Base-by-base conservation (phyloP, 92 coral and sea anemone genomes). In the Porites divaricata region DNA sequence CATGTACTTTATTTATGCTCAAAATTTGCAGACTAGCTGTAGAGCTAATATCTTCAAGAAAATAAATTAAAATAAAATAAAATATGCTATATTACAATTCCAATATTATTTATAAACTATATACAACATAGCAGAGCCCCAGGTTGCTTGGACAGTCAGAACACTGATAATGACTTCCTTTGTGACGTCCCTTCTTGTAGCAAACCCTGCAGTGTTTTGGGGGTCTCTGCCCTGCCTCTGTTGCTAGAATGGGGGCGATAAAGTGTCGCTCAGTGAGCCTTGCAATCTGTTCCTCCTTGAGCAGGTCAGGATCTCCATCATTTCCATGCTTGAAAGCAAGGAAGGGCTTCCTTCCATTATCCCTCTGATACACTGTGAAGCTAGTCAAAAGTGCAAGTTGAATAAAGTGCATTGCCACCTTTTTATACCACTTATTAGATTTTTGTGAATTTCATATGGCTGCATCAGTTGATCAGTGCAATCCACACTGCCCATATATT, bases 231-330 rank as follows among this genome's bases (percentile, higher is more conserved):
- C 76, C 75, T 49, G 56, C 41, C 53, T 72, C 87, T 72, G 87
- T 83, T 23, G 76, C 58, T 23, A 77, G 88, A 13, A 85, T 75
- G 16, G 28, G 83, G 45, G 76, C 74, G 49, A 85, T 77, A 28
- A 80, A 80, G 41, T 85, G 88, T 76, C 83, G 50, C 66, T 85
- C 88, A 41, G 88, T 85, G 73, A 85, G 22, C 9, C 70, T 79
- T 6, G 80, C 85, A 41, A 79, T 64, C 51, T 76, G 67, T 35
- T 78, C 89, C 26, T 86, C 86, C 26, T 73, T 79, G 35, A 85
- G 83, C 77, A 54, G 69, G 73, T 70, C 79, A 56, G 73, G 73
- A 7, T 45, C 74, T 45, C 62, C 63, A 12, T 73, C 63, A 12
- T 73, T 81, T 2, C 3, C 70, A 9, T 75, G 63, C 56, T 84